Percentiles rank a stretch among this genome's conserved stretches.
Conservation (phyloP, 1,140 invertebrate genomes). For the Pogonognathellus flavescens region DNA sequence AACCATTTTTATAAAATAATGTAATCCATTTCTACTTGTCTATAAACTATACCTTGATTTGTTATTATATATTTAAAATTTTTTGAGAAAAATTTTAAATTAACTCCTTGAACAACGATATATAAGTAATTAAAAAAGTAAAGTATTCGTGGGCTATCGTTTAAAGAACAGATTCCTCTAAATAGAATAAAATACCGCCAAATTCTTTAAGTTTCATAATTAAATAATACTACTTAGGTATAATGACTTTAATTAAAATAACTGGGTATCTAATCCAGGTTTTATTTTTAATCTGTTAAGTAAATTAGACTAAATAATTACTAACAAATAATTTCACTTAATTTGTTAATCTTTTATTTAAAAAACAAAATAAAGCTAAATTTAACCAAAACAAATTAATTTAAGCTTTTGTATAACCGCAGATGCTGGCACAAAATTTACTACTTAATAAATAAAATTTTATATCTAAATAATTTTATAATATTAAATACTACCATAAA, state of each 20-base stretch:
- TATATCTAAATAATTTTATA: conserved; percentile 68
- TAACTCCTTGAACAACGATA: conserved; percentile 74
- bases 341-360: conserved; percentile 67
- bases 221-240: conserved; percentile 72
- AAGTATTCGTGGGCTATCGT: conserved; percentile 74
- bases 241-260: conserved; percentile 70
- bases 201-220: conserved; percentile 74
- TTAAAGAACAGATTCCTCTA: conserved; percentile 75
- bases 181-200: conserved; percentile 74
- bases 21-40: conserved; percentile 73
- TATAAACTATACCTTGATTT: conserved; percentile 76
- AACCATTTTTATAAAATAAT: conserved; percentile 65
- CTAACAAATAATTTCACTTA: conserved; percentile 65
- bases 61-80: conserved; percentile 71
- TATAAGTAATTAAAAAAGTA: conserved; percentile 73
- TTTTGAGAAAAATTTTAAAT: conserved; percentile 73
- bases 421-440: conserved; percentile 74
- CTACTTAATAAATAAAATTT: conserved; percentile 68
- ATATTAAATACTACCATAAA: conserved; percentile 64
- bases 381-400: conserved; percentile 62
- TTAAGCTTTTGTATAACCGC: conserved; percentile 72
- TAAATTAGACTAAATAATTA: conserved; percentile 67
- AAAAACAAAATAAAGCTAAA: conserved; percentile 67
- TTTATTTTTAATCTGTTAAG: conserved; percentile 70
- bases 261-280: conserved; percentile 80